Evolutionary conservation across 2,888 invertebrate species (phyloP).

Genomic region (Heliconius ismenius): DNA sequence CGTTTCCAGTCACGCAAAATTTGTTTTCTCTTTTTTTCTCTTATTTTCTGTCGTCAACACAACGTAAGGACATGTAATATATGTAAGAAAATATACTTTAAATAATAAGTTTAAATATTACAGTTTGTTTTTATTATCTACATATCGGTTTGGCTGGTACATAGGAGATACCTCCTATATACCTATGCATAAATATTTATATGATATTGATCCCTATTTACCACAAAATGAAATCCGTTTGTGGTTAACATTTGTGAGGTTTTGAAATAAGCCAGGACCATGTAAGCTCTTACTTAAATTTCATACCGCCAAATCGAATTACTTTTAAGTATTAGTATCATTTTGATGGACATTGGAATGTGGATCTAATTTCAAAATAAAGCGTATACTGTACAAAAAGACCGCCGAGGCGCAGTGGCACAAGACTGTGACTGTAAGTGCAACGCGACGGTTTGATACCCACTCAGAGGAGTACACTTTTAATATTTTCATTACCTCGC

Average conservation of each 20-base stretch:
- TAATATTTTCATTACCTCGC: not conserved
- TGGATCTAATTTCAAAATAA: not conserved
- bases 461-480: not conserved
- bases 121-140: no score
- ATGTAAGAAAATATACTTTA: no score
- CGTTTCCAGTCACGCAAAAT: no score
- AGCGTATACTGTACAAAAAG: not conserved
- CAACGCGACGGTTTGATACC: not conserved
- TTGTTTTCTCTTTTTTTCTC: no score
- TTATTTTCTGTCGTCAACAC: no score
- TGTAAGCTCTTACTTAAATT: conserved; percentile 1
- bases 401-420: no score
- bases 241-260: conserved; percentile 22
- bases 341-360: not conserved
- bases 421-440: no score
- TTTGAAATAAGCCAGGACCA: not conserved
- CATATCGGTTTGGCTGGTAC: no score
- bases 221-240: not conserved
- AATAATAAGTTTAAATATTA: no score
- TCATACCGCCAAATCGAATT: not conserved
- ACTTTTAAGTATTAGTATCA: not conserved
- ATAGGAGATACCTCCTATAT: not conserved
- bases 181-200: not conserved
- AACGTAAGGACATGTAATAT: no score
- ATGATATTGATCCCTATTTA: not conserved